Percentiles rank a stretch among this genome's conserved stretches.
These are phyloP conservation scores for Labia minor DNA, from an alignment of 2,888 invertebrate genomes.

Conservation along the genomic window DNA sequence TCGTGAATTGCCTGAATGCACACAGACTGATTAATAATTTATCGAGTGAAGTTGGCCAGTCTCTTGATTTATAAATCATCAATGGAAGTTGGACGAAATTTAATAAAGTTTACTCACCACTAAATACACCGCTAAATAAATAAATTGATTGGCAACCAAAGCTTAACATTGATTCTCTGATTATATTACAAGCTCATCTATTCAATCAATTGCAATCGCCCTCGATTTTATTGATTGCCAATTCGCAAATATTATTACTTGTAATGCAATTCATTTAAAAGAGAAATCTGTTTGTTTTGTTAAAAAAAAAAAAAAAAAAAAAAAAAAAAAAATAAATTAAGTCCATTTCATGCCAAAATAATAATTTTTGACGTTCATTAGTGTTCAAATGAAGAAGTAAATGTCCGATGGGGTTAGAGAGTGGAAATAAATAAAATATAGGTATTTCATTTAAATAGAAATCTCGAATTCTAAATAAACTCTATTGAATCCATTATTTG, in stretches of 20 bases:
- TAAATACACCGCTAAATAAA: conserved; percentile 7
- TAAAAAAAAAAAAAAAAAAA: not conserved
- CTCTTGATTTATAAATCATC: conserved; percentile 13
- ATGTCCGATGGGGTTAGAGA: too few species aligned
- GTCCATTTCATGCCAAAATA: not conserved
- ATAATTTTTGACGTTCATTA: not conserved
- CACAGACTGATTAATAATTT: not conserved
- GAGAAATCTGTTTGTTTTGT: not conserved
- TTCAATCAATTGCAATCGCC: not conserved
- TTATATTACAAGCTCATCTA: not conserved
- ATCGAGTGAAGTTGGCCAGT: not conserved
- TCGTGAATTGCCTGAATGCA: not conserved
- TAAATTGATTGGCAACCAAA: not conserved
- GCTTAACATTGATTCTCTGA: not conserved
- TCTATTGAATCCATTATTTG: too few species aligned
- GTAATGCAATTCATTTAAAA: not conserved
- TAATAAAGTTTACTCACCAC: conserved; percentile 1
- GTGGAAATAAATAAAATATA: too few species aligned
- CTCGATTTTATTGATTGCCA: conserved; percentile 1
- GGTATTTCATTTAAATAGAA: too few species aligned
- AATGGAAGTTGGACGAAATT: not conserved
- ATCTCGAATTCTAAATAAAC: too few species aligned
- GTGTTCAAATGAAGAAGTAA: too few species aligned
- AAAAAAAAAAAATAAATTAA: not conserved
- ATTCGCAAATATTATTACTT: not conserved